Evolutionary conservation across 2,797 vertebrate genomes (phyloP).

Genomic region (Tapera naevia): DNA sequence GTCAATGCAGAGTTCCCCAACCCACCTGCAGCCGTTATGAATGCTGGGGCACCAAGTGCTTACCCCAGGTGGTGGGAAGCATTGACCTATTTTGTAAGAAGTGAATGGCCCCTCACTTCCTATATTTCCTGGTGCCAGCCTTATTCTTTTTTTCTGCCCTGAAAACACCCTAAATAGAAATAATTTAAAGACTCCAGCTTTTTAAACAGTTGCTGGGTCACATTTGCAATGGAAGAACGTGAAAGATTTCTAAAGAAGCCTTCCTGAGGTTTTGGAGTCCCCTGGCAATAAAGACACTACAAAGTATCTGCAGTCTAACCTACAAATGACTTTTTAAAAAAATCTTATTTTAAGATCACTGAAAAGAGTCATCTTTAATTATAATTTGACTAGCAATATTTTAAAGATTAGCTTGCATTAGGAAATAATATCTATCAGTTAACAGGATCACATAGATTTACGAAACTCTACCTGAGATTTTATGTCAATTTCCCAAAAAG

Average conservation of each 20-base stretch:
- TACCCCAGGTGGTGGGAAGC: fast-evolving
- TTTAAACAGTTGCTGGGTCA: not conserved
- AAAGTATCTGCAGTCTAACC: not conserved
- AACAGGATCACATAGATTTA: not conserved
- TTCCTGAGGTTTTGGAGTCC: not conserved
- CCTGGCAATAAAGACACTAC: not conserved
- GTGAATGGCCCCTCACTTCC: not conserved
- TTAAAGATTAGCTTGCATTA: too few relatives aligned
- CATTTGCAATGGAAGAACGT: not conserved
- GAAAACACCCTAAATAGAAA: not conserved
- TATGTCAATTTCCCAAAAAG: not conserved
- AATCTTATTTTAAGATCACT: not conserved
- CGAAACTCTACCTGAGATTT: not conserved
- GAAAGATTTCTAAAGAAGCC: not conserved
- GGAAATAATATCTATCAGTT: too few relatives aligned
- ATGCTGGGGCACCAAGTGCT: not conserved
- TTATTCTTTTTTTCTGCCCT: not conserved
- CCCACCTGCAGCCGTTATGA: not conserved
- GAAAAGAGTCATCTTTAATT: not conserved
- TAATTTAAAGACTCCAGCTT: not conserved
- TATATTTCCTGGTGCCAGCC: not conserved
- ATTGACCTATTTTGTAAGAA: not conserved
- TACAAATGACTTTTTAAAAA: not conserved
- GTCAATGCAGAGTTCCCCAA: fast-evolving
- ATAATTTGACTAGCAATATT: not conserved